A percentile compares a stretch with the other conserved stretches of the same genome.
These are phyloP conservation scores for Sinhomidia bicolor DNA, from an alignment of 2,888 invertebrate genomes.

Conservation along the genomic window DNA sequence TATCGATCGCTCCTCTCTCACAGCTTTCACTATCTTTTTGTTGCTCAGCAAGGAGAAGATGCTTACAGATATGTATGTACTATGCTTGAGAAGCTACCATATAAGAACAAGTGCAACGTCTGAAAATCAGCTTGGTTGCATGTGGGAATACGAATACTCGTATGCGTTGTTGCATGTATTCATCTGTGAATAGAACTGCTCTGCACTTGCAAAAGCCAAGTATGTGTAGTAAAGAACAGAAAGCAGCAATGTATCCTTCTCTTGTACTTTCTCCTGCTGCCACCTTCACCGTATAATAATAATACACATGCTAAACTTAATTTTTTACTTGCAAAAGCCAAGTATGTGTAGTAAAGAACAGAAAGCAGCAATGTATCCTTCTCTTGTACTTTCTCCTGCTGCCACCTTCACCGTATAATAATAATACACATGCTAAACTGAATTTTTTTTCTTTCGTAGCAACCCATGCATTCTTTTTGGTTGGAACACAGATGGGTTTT, in stretches of 20 bases:
- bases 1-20: conserved; percentile 57
- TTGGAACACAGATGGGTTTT: conserved; percentile 35
- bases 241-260: not conserved
- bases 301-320: not conserved
- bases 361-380: not conserved
- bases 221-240: not conserved
- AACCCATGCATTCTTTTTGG: not conserved
- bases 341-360: too few relatives aligned
- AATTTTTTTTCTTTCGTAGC: too few relatives aligned
- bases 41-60: not conserved
- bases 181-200: conserved; percentile 24
- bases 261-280: not conserved
- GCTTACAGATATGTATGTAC: too few relatives aligned
- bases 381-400: not conserved
- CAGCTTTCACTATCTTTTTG: conserved; percentile 30
- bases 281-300: not conserved
- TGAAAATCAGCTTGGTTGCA: conserved; percentile 6
- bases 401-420: not conserved
- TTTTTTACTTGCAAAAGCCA: too few relatives aligned
- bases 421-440: not conserved
- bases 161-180: conserved; percentile 5
- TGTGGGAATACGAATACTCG: not conserved
- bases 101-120: not conserved
- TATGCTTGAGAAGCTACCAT: conserved; percentile 21
- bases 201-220: not conserved